Evolutionary conservation across 2,888 invertebrate genomes (phyloP), one percentile per base, ranked within the genome.

Genomic region (Meghimatium bilineatum): DNA sequence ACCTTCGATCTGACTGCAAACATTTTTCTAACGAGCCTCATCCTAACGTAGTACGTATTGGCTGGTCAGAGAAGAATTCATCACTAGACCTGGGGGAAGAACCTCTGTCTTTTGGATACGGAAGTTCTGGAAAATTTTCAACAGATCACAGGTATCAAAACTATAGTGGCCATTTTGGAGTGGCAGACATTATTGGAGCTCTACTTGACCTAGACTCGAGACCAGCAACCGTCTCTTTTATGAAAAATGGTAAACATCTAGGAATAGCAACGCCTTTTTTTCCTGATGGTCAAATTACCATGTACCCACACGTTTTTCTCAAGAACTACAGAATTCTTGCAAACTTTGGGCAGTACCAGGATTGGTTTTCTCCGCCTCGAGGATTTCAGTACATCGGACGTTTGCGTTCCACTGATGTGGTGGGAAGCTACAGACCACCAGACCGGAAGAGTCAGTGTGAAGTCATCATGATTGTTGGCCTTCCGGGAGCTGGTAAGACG

Each of bases 401-500:
- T 80, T 86, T 90, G 36, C 89, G 89, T 0, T 66, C 88, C 81
- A 80, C 86, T 29, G 94, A 95, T 20, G 95, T 96, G 88, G 94
- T 96, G 69, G 91, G 95, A n/a, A 97, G 97, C 0, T 96, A 96
- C 29, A 94, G 94, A 80, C 94, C 96, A 82, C 96, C 97, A 3
- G 95, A 95, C 82, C 95, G 95, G 34, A 91, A 91, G 74, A 90
- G 91, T 49, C 91, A 94, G 60, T 93, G 92, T 87, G 92, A 93
- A 90, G 92, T 92, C 79, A 88, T 98, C 86, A 96, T 98, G 94
- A 96, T 98, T 95, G 96, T 97, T 88, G 99, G 99, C 52, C 95
- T 99, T 91, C 98, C 98, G 0, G 97, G 96, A 66, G 95, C 96
- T 20, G 98, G 99, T 87, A 99, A 99, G 95, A 97, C 98, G 0